Conservation (phyloP, 2,113 vertebrate species). For the Colinus virginianus region DNA sequence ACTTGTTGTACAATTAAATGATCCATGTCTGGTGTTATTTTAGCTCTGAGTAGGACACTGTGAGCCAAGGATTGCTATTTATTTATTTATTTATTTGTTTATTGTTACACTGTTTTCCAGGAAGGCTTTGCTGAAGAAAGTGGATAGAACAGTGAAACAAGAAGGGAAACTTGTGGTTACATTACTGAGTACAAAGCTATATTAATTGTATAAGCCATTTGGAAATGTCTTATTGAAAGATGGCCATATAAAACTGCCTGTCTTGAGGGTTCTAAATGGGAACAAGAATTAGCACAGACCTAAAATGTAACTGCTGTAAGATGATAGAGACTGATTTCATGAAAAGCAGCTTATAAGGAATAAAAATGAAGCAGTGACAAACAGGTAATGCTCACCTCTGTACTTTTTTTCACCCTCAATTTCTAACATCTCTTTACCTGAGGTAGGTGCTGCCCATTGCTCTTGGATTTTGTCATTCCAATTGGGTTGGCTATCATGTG, state of each 20-base stretch:
- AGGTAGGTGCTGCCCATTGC: conserved; percentile 82
- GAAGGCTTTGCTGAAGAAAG: neutral
- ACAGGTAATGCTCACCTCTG: fast-evolving
- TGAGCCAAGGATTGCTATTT: neutral
- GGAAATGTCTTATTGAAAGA: neutral
- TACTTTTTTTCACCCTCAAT: neutral
- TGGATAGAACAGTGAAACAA: neutral
- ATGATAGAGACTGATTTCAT: neutral
- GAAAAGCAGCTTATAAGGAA: neutral
- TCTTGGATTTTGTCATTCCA: conserved; percentile 67
- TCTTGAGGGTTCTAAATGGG: neutral
- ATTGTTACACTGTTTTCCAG: neutral
- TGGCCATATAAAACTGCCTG: neutral
- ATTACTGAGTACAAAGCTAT: neutral
- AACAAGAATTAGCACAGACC: neutral
- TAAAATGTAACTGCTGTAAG: neutral
- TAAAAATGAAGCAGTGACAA: neutral
- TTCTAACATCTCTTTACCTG: conserved; percentile 77
- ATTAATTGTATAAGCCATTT: neutral
- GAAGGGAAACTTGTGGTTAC: neutral
- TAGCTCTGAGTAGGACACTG: neutral
- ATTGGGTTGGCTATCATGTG: conserved; percentile 71
- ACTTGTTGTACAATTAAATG: neutral
- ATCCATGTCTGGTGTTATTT: neutral
- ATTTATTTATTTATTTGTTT: neutral